Percentiles rank a stretch among this genome's conserved stretches.
Conservation (phyloP, 2,888 invertebrate genomes). For the Cinara cedri region DNA sequence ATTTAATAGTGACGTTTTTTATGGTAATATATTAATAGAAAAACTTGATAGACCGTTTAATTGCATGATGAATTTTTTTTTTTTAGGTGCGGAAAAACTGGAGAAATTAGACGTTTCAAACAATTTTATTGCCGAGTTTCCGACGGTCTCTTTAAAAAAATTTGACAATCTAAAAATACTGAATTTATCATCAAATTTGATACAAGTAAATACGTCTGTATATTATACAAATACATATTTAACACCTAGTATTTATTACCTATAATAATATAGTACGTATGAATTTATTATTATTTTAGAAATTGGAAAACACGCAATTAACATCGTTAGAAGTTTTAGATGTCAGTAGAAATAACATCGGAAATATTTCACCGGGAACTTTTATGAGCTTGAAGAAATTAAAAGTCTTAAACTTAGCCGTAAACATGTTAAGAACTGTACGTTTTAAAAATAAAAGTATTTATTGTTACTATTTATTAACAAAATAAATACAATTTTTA, state of each 20-base stretch:
- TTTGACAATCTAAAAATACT: conserved; percentile 74
- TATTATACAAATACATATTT: neutral
- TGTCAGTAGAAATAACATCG: conserved; percentile 82
- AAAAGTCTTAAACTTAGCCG: conserved; percentile 78
- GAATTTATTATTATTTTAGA: conserved; percentile 66
- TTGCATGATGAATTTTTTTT: neutral
- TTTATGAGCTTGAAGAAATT: conserved; percentile 77
- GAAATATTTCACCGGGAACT: conserved; percentile 80
- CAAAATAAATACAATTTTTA: too few species aligned
- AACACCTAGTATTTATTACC: neutral
- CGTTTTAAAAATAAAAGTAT: conserved; percentile 62
- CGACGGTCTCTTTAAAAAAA: conserved; percentile 76
- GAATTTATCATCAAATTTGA: conserved; percentile 84
- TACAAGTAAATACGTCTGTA: conserved; percentile 70
- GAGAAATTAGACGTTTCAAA: conserved; percentile 82
- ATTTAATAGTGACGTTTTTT: conserved; percentile 84
- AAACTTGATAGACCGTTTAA: too few species aligned
- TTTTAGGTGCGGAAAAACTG: conserved; percentile 72
- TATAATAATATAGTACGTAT: neutral
- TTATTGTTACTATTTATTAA: neutral
- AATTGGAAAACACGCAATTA: conserved; percentile 74
- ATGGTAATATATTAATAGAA: conserved; percentile 63
- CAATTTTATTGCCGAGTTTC: conserved; percentile 84
- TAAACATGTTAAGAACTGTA: conserved; percentile 86
- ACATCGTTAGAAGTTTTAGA: conserved; percentile 76